A percentile compares a stretch with the other conserved stretches of the same genome.
Conservation (phyloP, 2,113 vertebrate species). For the Orycteropus afer region DNA sequence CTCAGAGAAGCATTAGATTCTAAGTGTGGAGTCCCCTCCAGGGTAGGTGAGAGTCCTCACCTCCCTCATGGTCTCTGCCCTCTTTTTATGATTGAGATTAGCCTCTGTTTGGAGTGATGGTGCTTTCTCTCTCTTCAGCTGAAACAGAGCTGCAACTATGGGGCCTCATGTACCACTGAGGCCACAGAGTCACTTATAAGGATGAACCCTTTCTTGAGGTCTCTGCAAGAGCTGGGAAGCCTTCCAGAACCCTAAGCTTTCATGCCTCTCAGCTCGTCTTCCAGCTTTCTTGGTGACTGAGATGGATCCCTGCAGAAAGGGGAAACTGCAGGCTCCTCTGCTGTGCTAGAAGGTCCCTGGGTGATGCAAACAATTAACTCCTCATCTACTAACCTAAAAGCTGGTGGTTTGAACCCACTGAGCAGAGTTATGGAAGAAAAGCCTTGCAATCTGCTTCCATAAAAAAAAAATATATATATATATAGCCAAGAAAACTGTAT, state of each 20-base stretch:
- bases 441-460: background rate
- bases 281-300: too few relatives aligned
- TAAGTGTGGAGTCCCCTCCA: background rate
- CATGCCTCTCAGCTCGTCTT: fast-evolving
- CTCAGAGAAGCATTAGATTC: fast-evolving
- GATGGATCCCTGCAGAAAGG: too few relatives aligned
- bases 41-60: background rate
- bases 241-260: background rate
- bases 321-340: background rate
- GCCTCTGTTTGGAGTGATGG: background rate
- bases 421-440: background rate
- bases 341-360: background rate
- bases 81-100: too few relatives aligned
- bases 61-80: background rate
- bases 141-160: fast-evolving
- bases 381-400: too few relatives aligned
- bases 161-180: too few relatives aligned
- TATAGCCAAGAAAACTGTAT: background rate
- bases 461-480: too few relatives aligned
- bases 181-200: too few relatives aligned
- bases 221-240: background rate
- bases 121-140: too few relatives aligned
- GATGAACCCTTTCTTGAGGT: background rate
- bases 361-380: too few relatives aligned
- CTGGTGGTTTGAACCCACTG: background rate